Evolutionary conservation across 1,140 invertebrate species (phyloP).

Genomic region (Zaprionus taronus): DNA sequence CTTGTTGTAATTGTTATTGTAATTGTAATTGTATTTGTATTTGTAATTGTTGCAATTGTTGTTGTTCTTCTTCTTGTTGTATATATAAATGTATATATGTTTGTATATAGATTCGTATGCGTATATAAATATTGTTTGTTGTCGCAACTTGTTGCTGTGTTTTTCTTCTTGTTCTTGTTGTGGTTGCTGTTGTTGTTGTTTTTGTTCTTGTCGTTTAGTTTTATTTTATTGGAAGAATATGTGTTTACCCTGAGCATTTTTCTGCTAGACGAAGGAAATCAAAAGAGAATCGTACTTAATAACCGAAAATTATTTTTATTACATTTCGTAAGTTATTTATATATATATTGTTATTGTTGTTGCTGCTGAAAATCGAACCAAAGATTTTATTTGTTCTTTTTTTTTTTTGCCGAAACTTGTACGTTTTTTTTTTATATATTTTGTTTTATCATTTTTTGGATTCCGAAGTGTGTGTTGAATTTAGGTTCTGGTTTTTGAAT

Average conservation of each 20-base stretch:
- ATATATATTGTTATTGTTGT: constrained; percentile 18
- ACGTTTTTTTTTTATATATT: constrained; percentile 40
- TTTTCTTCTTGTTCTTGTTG: constrained; percentile 40
- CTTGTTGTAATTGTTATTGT: constrained; percentile 45
- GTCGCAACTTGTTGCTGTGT: constrained; percentile 29
- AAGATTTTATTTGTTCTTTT: constrained; percentile 43
- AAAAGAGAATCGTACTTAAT: constrained; percentile 42
- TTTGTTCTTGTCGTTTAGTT: constrained; percentile 57
- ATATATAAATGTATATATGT: constrained; percentile 54
- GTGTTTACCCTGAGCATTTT: constrained; percentile 82
- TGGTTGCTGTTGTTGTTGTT: constrained; percentile 17
- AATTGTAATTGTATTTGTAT: constrained; percentile 52
- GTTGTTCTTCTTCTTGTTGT: constrained; percentile 46
- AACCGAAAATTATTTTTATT: constrained; percentile 29
- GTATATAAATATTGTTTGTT: constrained; percentile 74
- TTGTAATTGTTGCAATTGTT: constrained; percentile 43
- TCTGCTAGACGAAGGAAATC: constrained; percentile 71
- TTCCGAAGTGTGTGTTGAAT: constrained; percentile 35
- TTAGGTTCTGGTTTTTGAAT: constrained; percentile 54
- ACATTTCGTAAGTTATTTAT: constrained; percentile 14
- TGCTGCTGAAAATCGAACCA: constrained; percentile 23
- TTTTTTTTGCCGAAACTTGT: constrained; percentile 69
- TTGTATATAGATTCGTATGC: constrained; percentile 35
- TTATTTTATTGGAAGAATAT: constrained; percentile 82
- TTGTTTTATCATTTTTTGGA: constrained; percentile 8